Evolutionary conservation across 2,113 vertebrate species (phyloP).

Genomic region (Heliornis fulica): DNA sequence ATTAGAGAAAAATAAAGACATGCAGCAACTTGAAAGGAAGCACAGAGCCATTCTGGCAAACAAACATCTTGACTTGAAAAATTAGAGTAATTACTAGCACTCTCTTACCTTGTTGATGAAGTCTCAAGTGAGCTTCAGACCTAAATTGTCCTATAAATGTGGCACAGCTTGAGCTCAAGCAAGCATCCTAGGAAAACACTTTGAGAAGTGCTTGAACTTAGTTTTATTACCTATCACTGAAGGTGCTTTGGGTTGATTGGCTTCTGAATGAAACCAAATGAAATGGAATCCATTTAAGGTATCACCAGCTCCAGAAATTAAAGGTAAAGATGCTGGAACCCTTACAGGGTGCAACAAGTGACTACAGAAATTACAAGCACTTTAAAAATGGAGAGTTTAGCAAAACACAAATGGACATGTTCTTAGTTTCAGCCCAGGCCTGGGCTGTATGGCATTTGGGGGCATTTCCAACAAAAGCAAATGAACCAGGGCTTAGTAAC

Average conservation of each 20-base stretch:
- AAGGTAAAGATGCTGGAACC: not conserved
- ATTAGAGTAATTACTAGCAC: not conserved
- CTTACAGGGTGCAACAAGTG: not conserved
- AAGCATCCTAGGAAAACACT: not conserved
- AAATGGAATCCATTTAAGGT: not conserved
- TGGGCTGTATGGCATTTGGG: not conserved
- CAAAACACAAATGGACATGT: fast-evolving
- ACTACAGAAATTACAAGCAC: not conserved
- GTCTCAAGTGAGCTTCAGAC: not conserved
- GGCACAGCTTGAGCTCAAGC: not conserved
- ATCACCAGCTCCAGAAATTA: not conserved
- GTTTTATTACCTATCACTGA: not conserved
- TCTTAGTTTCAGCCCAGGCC: not conserved
- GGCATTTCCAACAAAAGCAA: not conserved
- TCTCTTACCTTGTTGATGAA: conserved; percentile 9
- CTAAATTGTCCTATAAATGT: not conserved
- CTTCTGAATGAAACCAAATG: not conserved
- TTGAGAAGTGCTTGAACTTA: not conserved
- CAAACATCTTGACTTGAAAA: not conserved
- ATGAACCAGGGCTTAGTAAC: not conserved
- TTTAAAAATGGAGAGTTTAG: not conserved
- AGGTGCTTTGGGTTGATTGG: not conserved
- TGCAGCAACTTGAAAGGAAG: not conserved
- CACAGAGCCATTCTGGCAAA: not conserved
- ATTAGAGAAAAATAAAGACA: not conserved